Evolutionary conservation across 2,113 vertebrate genomes (phyloP).

Genomic region (Pachyramphus minor): DNA sequence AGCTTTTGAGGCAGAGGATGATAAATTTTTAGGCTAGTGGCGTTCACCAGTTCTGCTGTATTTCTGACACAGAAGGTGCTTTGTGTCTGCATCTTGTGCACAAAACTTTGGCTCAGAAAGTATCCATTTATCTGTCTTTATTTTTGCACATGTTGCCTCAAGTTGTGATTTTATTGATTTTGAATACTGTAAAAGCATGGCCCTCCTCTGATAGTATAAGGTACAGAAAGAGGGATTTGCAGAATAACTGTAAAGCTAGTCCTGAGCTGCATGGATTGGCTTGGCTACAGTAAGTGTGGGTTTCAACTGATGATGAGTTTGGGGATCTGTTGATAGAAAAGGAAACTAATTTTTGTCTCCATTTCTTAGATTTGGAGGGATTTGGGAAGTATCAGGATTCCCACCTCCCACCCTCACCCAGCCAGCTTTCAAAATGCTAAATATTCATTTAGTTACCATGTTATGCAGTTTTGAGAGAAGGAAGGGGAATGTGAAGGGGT

Average conservation of each 20-base stretch:
- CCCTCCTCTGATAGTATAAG: not conserved
- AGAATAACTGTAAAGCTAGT: not conserved
- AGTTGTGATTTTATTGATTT: not conserved
- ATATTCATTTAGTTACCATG: not conserved
- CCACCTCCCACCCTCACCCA: accelerated
- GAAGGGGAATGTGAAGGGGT: not conserved
- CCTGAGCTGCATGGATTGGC: not conserved
- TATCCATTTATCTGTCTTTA: not conserved
- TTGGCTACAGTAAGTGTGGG: not conserved
- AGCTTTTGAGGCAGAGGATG: not conserved
- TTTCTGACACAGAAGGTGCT: not conserved
- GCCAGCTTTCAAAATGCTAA: not conserved
- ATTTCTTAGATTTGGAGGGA: not conserved
- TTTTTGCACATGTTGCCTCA: not conserved
- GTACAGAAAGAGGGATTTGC: not conserved
- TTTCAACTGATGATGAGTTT: not conserved
- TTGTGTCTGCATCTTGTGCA: not conserved
- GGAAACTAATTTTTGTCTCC: not conserved
- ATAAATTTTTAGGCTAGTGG: not conserved
- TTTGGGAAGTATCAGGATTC: not conserved
- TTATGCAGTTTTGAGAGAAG: not conserved
- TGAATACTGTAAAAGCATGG: accelerated
- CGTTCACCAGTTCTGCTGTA: not conserved
- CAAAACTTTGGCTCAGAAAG: not conserved
- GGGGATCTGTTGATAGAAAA: not conserved